Evolutionary conservation across 1,140 invertebrate genomes (phyloP).

Genomic region (Zeugodacus cucurbitae): DNA sequence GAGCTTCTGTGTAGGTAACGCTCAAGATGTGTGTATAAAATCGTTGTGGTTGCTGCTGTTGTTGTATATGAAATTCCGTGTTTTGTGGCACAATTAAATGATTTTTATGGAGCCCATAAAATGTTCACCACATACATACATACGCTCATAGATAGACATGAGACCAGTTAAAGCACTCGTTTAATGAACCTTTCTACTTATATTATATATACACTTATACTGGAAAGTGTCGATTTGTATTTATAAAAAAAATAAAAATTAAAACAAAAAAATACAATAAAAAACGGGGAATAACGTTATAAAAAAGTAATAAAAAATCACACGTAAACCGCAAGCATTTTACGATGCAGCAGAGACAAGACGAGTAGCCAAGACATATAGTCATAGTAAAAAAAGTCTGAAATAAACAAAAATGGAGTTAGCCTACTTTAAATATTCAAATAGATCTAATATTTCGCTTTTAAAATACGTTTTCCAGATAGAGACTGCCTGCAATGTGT

Average conservation of each 20-base stretch:
- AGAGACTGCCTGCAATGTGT: too few relatives aligned
- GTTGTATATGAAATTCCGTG: not conserved
- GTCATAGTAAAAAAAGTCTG: not conserved
- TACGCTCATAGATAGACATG: not conserved
- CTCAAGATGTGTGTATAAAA: not conserved
- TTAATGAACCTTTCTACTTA: not conserved
- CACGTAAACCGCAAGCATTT: not conserved
- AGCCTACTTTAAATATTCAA: too few relatives aligned
- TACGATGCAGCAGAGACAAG: not conserved
- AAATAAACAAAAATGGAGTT: not conserved
- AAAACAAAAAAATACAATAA: not conserved
- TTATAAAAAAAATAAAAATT: not conserved
- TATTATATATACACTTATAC: not conserved
- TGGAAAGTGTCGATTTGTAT: not conserved
- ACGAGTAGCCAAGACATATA: not conserved
- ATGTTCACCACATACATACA: not conserved
- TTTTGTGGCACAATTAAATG: constrained; percentile 5
- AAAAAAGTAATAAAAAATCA: not conserved
- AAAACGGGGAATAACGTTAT: not conserved
- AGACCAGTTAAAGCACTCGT: not conserved
- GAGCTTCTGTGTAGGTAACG: not conserved
- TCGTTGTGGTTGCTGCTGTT: not conserved
- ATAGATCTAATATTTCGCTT: too few relatives aligned
- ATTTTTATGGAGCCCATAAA: constrained; percentile 25
- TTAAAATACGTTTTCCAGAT: too few relatives aligned